phyloP scores from a whole-genome alignment of 2,113 vertebrate genomes.

The Rhinichthys klamathensis region DNA sequence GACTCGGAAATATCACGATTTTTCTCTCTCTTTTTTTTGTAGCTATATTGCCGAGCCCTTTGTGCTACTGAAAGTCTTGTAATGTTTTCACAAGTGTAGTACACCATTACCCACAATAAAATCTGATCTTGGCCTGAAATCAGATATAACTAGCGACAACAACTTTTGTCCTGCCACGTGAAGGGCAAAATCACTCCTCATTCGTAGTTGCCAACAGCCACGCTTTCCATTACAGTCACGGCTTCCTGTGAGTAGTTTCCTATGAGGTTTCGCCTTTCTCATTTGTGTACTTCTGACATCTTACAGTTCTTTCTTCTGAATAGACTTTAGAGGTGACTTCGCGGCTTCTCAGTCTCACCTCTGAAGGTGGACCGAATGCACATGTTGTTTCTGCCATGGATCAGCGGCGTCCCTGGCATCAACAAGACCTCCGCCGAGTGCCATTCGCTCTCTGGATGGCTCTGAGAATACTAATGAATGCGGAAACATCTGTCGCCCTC shows the following conservation, averaged over 20 bases:
- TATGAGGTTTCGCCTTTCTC: not conserved
- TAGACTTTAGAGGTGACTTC: slow-evolving; percentile 54
- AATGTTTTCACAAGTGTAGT: not conserved
- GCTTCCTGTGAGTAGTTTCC: not conserved
- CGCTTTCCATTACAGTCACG: not conserved
- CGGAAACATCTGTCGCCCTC: slow-evolving; percentile 78
- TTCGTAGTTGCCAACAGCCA: not conserved
- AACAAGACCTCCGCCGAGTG: slow-evolving; percentile 70
- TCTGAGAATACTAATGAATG: slow-evolving; percentile 76
- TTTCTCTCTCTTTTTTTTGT: not conserved
- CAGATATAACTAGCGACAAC: slow-evolving; percentile 5
- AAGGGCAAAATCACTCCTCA: slow-evolving; percentile 15
- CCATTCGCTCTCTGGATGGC: slow-evolving; percentile 62
- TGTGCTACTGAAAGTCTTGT: not conserved
- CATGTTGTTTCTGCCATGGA: slow-evolving; percentile 48
- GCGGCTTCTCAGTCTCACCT: slow-evolving; percentile 2
- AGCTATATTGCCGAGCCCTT: not conserved
- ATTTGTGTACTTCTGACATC: slow-evolving; percentile 34
- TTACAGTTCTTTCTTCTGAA: slow-evolving; percentile 34
- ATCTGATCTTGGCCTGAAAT: not conserved
- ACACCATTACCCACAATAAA: not conserved
- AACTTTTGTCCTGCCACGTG: not conserved
- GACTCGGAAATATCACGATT: not conserved
- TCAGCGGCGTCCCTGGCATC: slow-evolving; percentile 72
- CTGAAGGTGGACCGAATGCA: slow-evolving; percentile 39